phyloP scores from a whole-genome alignment of 1,140 invertebrate species.

The Microplitis demolitor region DNA sequence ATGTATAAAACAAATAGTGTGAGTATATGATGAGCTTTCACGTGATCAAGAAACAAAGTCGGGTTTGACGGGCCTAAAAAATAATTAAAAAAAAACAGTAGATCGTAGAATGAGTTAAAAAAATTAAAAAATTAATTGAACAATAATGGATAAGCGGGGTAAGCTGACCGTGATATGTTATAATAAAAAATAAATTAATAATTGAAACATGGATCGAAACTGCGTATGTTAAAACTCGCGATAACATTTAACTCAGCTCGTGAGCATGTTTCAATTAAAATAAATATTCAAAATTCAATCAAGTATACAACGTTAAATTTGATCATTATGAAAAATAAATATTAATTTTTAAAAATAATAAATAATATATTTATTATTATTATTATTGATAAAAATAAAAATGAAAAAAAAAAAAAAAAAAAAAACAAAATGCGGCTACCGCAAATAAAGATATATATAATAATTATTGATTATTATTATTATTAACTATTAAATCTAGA shows the following conservation, averaged over 20 bases:
- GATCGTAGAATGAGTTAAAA: not conserved
- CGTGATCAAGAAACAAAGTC: conserved; percentile 3
- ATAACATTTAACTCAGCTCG: not conserved
- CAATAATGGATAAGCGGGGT: not conserved
- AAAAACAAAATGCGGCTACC: not conserved
- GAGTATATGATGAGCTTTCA: not conserved
- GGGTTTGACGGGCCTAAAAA: conserved; percentile 29
- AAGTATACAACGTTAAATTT: conserved; percentile 9
- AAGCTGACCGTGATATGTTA: conserved; percentile 8
- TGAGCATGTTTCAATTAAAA: conserved; percentile 1
- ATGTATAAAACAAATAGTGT: not conserved
- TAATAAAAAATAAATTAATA: not conserved
- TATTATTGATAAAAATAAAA: too few relatives aligned
- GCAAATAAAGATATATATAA: conserved; percentile 5
- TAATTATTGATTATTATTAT: conserved; percentile 22
- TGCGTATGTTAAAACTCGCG: not conserved
- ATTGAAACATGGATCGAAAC: not conserved
- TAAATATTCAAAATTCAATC: conserved; percentile 10
- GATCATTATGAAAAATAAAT: conserved; percentile 4
- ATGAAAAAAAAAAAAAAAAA: not conserved
- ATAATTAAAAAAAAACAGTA: not conserved
- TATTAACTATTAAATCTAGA: conserved; percentile 16
- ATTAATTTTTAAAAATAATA: not conserved
- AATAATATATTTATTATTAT: too few relatives aligned
- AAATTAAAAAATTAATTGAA: not conserved